phyloP scores from a whole-genome alignment of 2,797 vertebrate species.

The Telmatherina bonti region DNA sequence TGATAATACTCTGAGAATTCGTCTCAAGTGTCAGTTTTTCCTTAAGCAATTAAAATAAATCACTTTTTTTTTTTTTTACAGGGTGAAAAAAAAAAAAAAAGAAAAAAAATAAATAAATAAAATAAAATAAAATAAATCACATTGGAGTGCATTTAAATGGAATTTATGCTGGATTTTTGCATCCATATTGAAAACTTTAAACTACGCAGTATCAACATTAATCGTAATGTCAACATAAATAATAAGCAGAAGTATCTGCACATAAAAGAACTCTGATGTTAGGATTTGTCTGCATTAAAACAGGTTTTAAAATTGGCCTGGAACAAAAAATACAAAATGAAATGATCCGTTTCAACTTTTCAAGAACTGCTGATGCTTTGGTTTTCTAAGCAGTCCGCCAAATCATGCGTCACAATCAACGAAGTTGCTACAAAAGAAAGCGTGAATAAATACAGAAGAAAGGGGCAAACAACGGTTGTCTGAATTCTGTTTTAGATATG shows the following conservation, averaged over 20 bases:
- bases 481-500: slow-evolving; percentile 26
- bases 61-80: no score
- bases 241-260: not conserved
- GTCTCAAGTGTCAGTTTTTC: no score
- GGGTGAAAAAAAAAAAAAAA: no score
- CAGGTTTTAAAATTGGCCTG: not conserved
- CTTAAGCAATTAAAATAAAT: no score
- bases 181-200: not conserved
- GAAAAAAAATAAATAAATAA: no score
- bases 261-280: not conserved
- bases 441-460: not conserved
- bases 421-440: slow-evolving; percentile 15
- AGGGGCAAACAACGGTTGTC: slow-evolving; percentile 21
- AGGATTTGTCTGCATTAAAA: not conserved
- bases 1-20: not conserved
- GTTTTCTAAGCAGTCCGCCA: slow-evolving; percentile 20
- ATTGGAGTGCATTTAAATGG: no score
- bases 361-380: slow-evolving; percentile 2
- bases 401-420: slow-evolving; percentile 21
- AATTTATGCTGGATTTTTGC: not conserved
- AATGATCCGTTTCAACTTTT: not conserved
- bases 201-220: not conserved
- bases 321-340: not conserved
- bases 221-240: not conserved
- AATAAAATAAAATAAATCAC: no score